Conservation (phyloP, 2,888 invertebrate genomes). For the Syrphus vitripennis region DNA sequence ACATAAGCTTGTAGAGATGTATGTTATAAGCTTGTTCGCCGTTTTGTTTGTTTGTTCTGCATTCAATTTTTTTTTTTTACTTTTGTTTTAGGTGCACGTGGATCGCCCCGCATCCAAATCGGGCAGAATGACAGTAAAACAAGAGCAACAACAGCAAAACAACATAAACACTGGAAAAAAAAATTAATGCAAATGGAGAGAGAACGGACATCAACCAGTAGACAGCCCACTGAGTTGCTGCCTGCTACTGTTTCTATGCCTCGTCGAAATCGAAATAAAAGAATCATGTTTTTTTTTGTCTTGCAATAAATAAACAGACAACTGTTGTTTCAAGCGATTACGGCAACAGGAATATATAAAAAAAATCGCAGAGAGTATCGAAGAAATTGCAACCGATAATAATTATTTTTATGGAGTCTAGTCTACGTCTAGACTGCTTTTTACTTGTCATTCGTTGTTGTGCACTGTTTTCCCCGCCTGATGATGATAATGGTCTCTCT, state of each 20-base stretch:
- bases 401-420: slow-evolving; percentile 81
- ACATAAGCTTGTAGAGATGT: not conserved
- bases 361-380: slow-evolving; percentile 72
- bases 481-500: too few species aligned
- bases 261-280: slow-evolving; percentile 22
- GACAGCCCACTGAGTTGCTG: slow-evolving; percentile 66
- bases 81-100: slow-evolving; percentile 47
- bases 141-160: slow-evolving; percentile 18
- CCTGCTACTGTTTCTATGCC: slow-evolving; percentile 45
- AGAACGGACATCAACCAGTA: slow-evolving; percentile 32
- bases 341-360: not conserved
- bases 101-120: slow-evolving; percentile 43
- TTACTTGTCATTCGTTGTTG: slow-evolving; percentile 74
- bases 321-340: slow-evolving; percentile 60
- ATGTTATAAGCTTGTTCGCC: slow-evolving; percentile 1
- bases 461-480: slow-evolving; percentile 13
- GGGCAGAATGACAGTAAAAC: slow-evolving; percentile 51
- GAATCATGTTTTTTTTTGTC: slow-evolving; percentile 37
- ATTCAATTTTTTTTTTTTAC: slow-evolving; percentile 18
- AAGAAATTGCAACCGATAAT: slow-evolving; percentile 81
- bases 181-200: slow-evolving; percentile 55
- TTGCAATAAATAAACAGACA: slow-evolving; percentile 60
- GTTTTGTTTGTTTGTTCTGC: not conserved
- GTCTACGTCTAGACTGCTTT: slow-evolving; percentile 81
- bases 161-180: not conserved